Evolutionary conservation across 2,888 invertebrate genomes (phyloP).

Genomic region (Euplagia quadripunctaria): DNA sequence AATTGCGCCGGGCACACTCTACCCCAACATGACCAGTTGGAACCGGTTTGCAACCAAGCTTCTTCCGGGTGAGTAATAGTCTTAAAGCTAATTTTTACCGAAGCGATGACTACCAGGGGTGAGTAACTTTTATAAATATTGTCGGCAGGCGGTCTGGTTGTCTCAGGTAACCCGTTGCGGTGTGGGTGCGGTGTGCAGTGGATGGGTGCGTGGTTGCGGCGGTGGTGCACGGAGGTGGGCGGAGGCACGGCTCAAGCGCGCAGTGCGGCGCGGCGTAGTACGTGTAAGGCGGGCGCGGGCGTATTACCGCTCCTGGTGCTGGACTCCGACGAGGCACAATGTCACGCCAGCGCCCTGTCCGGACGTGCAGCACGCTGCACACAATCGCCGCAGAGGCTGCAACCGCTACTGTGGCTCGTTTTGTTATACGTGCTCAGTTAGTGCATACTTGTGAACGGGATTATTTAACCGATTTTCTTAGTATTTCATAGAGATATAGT

Average conservation of each 20-base stretch:
- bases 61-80: constrained; percentile 88
- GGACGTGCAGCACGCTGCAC: constrained; percentile 42
- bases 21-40: constrained; percentile 93
- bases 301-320: constrained; percentile 88
- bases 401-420: constrained; percentile 48
- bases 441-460: neutral
- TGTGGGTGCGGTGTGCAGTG: constrained; percentile 95
- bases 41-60: constrained; percentile 93
- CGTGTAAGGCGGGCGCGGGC: constrained; percentile 61
- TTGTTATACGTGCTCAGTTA: constrained; percentile 42
- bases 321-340: constrained; percentile 90
- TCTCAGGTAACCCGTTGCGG: constrained; percentile 92
- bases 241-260: constrained; percentile 71
- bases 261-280: constrained; percentile 46
- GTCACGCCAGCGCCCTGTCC: constrained; percentile 92
- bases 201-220: constrained; percentile 94
- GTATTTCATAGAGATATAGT: neutral
- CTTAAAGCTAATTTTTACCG: neutral
- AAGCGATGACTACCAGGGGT: neutral
- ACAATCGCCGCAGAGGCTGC: constrained; percentile 14
- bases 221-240: constrained; percentile 94
- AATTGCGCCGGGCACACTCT: constrained; percentile 92
- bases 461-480: neutral
- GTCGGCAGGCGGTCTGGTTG: constrained; percentile 91
- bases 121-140: neutral